Conservation (phyloP, 1,140 invertebrate genomes). For the Oncopodura yosiiana region DNA sequence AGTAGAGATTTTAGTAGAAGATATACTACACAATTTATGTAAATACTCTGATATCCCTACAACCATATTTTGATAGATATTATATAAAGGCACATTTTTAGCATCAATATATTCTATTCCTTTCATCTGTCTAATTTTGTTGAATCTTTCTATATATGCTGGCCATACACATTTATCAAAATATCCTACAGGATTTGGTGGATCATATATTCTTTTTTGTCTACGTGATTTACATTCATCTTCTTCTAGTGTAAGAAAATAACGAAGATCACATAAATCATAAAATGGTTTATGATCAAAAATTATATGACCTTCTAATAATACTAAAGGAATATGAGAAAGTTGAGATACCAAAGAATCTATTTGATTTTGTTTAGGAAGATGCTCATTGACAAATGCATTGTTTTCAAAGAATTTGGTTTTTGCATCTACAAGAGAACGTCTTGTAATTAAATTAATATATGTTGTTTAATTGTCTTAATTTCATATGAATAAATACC, state of each 20-base stretch:
- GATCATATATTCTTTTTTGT: constrained; percentile 54
- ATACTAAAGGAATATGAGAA: constrained; percentile 43
- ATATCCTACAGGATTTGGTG: constrained; percentile 66
- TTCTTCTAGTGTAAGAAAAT: constrained; percentile 58
- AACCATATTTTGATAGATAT: constrained; percentile 3
- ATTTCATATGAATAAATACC: too few relatives aligned
- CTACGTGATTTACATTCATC: constrained; percentile 55
- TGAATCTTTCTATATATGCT: constrained; percentile 43
- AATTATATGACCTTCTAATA: constrained; percentile 66
- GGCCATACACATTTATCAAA: constrained; percentile 70
- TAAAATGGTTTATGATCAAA: constrained; percentile 56
- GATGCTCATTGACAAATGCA: neutral
- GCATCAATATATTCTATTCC: constrained; percentile 11
- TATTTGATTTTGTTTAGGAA: neutral
- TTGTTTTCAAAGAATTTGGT: too few relatives aligned
- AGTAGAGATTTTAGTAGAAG: too few relatives aligned
- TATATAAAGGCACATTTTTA: neutral
- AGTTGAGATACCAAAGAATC: neutral
- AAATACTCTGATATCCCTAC: neutral
- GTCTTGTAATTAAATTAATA: too few relatives aligned
- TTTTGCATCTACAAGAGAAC: too few relatives aligned
- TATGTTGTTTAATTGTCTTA: too few relatives aligned
- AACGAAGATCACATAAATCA: constrained; percentile 58
- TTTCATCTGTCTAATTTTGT: neutral
- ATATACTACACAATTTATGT: neutral